Evolutionary conservation across 2,888 invertebrate species (phyloP).

Genomic region (Philonicus albiceps): DNA sequence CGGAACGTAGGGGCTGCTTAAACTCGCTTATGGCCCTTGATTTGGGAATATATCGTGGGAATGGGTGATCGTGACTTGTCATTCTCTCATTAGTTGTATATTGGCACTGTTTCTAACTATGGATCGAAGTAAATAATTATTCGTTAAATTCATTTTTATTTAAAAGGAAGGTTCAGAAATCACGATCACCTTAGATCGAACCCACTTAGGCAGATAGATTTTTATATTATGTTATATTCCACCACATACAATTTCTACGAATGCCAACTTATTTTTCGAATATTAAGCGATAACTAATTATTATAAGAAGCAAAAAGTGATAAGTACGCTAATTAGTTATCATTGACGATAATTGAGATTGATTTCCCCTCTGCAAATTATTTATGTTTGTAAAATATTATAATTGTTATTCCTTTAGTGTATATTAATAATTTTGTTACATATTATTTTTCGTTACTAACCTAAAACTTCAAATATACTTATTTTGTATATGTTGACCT

Average conservation of each 20-base stretch:
- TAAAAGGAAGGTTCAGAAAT: neutral
- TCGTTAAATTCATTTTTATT: neutral
- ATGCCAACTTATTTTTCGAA: neutral
- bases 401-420: neutral
- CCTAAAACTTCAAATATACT: neutral
- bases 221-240: neutral
- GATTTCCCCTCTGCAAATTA: neutral
- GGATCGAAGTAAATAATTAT: neutral
- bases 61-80: neutral
- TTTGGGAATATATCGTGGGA: neutral
- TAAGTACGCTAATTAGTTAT: neutral
- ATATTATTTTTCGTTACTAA: neutral
- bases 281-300: neutral
- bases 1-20: neutral
- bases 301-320: neutral
- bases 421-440: neutral
- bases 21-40: neutral
- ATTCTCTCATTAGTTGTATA: neutral
- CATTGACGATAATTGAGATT: neutral
- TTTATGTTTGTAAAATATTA: neutral
- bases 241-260: neutral
- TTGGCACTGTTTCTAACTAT: neutral
- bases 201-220: too few species aligned
- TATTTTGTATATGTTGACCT: neutral
- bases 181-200: neutral